A percentile compares a stretch with the other conserved stretches of the same genome.
phyloP scores from a whole-genome alignment of 2,113 vertebrate genomes.

The Callospermophilus lateralis region DNA sequence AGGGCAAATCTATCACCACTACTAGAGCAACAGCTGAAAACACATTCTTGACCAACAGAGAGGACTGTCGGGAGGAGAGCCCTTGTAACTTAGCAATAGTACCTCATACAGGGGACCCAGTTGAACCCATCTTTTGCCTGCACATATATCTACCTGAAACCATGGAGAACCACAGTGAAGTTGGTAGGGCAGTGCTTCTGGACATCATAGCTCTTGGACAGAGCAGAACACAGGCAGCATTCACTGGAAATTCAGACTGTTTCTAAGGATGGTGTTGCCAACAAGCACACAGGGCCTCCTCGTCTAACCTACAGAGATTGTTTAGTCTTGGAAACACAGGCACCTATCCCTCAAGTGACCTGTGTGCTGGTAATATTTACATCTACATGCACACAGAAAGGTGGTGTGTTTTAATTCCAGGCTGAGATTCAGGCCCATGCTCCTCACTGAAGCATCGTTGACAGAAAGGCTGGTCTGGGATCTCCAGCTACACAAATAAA shows the following conservation, averaged over 20 bases:
- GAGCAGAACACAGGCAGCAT: constrained; percentile 14
- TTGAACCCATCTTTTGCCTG: neutral
- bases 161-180: neutral
- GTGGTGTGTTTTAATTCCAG: constrained; percentile 84
- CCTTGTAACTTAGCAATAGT: neutral
- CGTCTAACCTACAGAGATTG: neutral
- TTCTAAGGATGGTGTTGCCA: neutral
- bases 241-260: constrained; percentile 18
- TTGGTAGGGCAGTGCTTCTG: neutral
- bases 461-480: constrained; percentile 88
- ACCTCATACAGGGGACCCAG: neutral
- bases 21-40: constrained; percentile 21
- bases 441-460: constrained; percentile 86
- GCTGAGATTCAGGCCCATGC: constrained; percentile 81
- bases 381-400: constrained; percentile 34
- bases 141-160: neutral
- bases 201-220: neutral
- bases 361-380: constrained; percentile 69
- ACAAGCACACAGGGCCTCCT: neutral
- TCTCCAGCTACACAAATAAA: constrained; percentile 95
- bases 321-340: constrained; percentile 71
- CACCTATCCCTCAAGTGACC: constrained; percentile 58
- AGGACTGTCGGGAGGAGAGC: neutral
- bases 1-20: constrained; percentile 49
- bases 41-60: constrained; percentile 26